Conservation (phyloP, 2,888 invertebrate genomes). For the Philopedon plagiatum region DNA sequence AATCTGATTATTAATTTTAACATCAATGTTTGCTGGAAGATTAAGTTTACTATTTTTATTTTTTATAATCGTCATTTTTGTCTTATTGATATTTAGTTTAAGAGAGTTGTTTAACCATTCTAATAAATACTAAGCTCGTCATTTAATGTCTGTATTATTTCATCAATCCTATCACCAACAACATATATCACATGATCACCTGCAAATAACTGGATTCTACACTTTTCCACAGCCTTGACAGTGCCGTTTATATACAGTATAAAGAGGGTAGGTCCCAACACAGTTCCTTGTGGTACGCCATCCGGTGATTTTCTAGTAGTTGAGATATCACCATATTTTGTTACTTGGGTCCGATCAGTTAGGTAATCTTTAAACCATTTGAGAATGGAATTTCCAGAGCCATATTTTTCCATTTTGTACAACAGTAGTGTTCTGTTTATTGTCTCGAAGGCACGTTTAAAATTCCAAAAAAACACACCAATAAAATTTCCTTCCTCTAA, state of each 20-base stretch:
- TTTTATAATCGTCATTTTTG: no score
- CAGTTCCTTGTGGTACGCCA: background rate
- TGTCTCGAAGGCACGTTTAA: background rate
- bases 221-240: no score
- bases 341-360: no score
- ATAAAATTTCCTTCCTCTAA: background rate
- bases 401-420: no score
- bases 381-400: no score
- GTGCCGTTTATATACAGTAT: no score
- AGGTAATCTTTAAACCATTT: no score
- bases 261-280: no score
- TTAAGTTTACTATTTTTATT: no score
- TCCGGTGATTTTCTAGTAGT: background rate
- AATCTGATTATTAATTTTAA: background rate
- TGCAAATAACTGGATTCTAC: no score
- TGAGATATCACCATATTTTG: no score
- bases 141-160: background rate
- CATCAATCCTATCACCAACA: background rate
- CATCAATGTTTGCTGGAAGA: background rate
- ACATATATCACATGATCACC: background rate
- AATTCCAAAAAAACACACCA: conserved; percentile 4
- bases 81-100: no score
- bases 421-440: background rate
- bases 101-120: conserved; percentile 14
- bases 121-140: conserved; percentile 5